Percentiles rank a stretch among this genome's conserved stretches.
These are phyloP conservation scores for Acrossocheilus fasciatus DNA, from an alignment of 2,797 vertebrate species.

Conservation along the genomic window DNA sequence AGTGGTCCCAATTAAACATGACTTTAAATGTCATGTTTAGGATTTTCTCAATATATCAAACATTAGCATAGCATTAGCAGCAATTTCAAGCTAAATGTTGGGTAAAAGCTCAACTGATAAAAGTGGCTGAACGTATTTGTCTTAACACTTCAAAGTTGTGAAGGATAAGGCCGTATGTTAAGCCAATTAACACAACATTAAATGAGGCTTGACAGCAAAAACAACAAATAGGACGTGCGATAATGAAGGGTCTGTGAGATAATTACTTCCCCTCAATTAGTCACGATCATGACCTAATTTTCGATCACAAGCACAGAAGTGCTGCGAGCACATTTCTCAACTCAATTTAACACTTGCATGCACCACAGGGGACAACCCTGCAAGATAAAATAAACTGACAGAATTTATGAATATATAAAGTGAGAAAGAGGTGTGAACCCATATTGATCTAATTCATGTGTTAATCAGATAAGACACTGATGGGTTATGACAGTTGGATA, in stretches of 20 bases:
- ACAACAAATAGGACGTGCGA: constrained; percentile 58
- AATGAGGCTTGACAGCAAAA: constrained; percentile 61
- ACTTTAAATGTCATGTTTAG: neutral
- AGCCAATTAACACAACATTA: constrained; percentile 57
- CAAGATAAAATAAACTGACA: constrained; percentile 37
- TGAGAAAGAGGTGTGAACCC: neutral
- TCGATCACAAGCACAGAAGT: constrained; percentile 52
- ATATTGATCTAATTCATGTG: neutral
- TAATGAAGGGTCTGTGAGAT: constrained; percentile 66
- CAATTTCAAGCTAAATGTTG: neutral
- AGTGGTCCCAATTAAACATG: neutral
- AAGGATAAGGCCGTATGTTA: constrained; percentile 43
- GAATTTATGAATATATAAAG: constrained; percentile 17
- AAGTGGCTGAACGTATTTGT: neutral
- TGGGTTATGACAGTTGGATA: neutral
- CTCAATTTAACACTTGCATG: constrained; percentile 50
- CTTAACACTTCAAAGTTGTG: constrained; percentile 27
- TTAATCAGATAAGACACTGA: constrained; percentile 32
- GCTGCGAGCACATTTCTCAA: constrained; percentile 43
- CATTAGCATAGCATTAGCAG: neutral
- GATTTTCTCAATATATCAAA: constrained; percentile 17
- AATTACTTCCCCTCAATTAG: constrained; percentile 70
- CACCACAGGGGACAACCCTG: constrained; percentile 22
- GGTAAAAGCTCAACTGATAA: neutral
- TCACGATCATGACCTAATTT: constrained; percentile 66